phyloP scores from a whole-genome alignment of 2,113 vertebrate species.

The Meles meles region DNA sequence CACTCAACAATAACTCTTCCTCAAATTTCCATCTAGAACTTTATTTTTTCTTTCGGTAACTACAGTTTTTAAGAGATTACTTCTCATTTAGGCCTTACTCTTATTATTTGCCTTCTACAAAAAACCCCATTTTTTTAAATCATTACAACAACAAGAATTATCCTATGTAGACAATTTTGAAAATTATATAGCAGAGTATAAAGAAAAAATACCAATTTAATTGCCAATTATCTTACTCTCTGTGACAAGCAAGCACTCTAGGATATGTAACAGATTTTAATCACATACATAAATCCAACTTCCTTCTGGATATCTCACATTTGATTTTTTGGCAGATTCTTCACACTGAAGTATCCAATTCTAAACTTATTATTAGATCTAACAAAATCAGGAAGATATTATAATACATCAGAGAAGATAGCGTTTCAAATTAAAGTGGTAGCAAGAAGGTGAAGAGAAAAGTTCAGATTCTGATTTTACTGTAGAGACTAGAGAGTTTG shows the following conservation, averaged over 20 bases:
- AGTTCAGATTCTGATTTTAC: not conserved
- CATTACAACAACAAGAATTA: not conserved
- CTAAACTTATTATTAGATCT: not conserved
- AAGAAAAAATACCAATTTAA: not conserved
- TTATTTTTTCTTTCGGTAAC: not conserved
- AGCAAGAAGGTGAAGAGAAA: not conserved
- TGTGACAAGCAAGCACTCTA: not conserved
- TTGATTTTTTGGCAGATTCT: not conserved
- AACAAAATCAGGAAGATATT: not conserved
- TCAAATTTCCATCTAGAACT: not conserved
- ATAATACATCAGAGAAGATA: not conserved
- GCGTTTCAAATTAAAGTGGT: not conserved
- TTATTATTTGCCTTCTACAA: not conserved
- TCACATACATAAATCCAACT: not conserved
- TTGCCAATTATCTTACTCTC: not conserved
- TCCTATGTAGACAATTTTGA: not conserved
- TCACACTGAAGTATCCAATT: not conserved
- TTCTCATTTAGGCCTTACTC: not conserved
- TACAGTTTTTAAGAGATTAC: not conserved
- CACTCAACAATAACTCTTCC: not conserved
- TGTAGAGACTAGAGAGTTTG: not conserved
- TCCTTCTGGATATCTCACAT: not conserved
- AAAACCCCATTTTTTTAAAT: not conserved
- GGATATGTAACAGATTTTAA: not conserved
- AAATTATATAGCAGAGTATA: not conserved